Percentiles rank a stretch among this genome's conserved stretches.
Evolutionary conservation across 2,888 invertebrate species (phyloP).

Genomic region (Caradrina kadenii): DNA sequence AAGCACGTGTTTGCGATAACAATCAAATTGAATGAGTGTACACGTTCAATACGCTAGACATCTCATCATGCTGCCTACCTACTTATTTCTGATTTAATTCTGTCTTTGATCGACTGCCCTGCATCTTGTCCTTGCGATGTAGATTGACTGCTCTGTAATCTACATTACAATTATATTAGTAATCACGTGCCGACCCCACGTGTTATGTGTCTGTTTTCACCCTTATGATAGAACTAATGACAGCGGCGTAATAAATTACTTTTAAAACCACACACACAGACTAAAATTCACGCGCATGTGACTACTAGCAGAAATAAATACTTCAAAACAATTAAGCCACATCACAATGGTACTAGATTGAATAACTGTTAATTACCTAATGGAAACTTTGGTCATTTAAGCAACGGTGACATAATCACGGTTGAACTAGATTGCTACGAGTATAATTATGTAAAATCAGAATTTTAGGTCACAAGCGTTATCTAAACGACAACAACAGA

Average conservation of each 20-base stretch:
- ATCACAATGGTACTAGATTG: neutral
- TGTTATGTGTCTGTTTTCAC: too few relatives aligned
- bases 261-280: neutral
- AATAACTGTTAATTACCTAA: constrained; percentile 11
- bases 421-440: constrained; percentile 15
- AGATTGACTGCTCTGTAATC: neutral
- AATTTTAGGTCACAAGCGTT: constrained; percentile 4
- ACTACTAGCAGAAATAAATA: neutral
- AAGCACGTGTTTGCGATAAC: constrained; percentile 58
- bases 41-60: constrained; percentile 44
- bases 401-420: constrained; percentile 24
- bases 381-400: constrained; percentile 30
- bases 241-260: too few relatives aligned
- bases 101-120: constrained; percentile 25
- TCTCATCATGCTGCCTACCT: constrained; percentile 14
- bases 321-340: neutral
- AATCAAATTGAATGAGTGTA: constrained; percentile 52
- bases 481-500: constrained; percentile 6
- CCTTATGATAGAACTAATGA: too few relatives aligned
- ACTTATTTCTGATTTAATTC: constrained; percentile 36
- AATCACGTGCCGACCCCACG: too few relatives aligned
- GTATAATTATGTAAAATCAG: constrained; percentile 21
- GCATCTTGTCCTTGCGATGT: constrained; percentile 6
- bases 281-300: neutral
- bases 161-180: too few relatives aligned